Evolutionary conservation across 2,797 vertebrate species (phyloP).

Genomic region (Melopsittacus undulatus): DNA sequence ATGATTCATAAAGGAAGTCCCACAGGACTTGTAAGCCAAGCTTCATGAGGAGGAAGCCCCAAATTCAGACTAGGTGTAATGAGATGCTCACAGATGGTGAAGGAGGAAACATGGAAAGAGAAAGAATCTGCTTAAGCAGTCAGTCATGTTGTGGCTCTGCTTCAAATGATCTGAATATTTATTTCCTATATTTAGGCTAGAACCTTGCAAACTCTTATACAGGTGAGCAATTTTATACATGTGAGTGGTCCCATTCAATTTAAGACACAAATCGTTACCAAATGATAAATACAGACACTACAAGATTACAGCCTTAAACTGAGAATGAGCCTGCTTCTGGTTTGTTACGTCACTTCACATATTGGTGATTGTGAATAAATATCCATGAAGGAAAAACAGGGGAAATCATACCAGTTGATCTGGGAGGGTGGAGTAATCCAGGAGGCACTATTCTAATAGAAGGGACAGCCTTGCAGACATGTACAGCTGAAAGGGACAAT

Average conservation of each 20-base stretch:
- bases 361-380: neutral
- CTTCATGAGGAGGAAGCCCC: neutral
- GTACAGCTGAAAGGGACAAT: neutral
- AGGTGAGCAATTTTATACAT: neutral
- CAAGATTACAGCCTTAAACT: neutral
- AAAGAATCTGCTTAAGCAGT: neutral
- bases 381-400: neutral
- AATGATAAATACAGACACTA: neutral
- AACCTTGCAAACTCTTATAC: neutral
- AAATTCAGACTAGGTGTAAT: neutral
- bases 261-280: neutral
- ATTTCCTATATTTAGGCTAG: neutral
- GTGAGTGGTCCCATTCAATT: neutral
- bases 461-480: neutral
- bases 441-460: neutral
- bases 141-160: neutral
- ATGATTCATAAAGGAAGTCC: neutral
- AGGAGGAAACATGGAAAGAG: neutral
- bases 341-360: neutral
- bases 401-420: neutral
- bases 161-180: neutral
- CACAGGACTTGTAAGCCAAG: neutral
- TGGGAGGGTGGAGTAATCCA: neutral
- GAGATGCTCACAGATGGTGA: neutral
- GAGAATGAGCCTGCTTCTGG: neutral